Base-by-base conservation (phyloP, 2,113 vertebrate species). In the Anguilla japonica region DNA sequence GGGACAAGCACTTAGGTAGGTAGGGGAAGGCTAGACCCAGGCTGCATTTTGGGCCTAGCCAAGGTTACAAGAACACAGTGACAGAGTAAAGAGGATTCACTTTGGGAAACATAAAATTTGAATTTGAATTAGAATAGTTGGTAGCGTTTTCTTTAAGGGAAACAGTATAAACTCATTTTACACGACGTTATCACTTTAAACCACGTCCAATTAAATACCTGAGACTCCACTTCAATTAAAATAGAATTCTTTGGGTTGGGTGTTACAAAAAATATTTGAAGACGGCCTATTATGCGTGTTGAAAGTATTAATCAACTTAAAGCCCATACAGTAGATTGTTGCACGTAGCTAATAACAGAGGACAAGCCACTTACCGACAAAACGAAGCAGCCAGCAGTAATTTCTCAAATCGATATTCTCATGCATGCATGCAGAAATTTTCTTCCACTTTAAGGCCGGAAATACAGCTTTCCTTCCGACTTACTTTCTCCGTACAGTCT, bases 401-500 rank as follows among this genome's bases (percentile, higher is more conserved):
- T 56, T 15, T 78, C 78, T 9, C 85, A 41, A 40, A 14, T 80
- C 53, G 39, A 8, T 2, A 29, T 63, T 60, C 79, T 63, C 80
- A 57, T 57, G 80, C 78, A 79, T 80, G 14, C 84, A 50, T 39
- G n/a, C 39, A 60, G 50, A 20, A 41, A 46, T 22, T 40, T 13
- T 83, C 50, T 60, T 26, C 11, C 63, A 82, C 81, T 79, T 81
- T 80, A 80, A 82, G 34, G 14, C 60, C 1, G 26, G 39, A 4
- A 34, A 46, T 39, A 80, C 50, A 13, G 41, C 7, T 46, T 4
- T 20, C 22, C 41, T 75, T 67, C 71, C 57, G 26, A 81, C 78
- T 86, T 86, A 81, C 53, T 86, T 46, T 84, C 81, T 82, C 81
- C 80, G n/a, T 53, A n/a, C 46, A 87, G 56, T 83, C 29, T 40